phyloP scores from a whole-genome alignment of 2,888 invertebrate species.

The Erebia palarica region DNA sequence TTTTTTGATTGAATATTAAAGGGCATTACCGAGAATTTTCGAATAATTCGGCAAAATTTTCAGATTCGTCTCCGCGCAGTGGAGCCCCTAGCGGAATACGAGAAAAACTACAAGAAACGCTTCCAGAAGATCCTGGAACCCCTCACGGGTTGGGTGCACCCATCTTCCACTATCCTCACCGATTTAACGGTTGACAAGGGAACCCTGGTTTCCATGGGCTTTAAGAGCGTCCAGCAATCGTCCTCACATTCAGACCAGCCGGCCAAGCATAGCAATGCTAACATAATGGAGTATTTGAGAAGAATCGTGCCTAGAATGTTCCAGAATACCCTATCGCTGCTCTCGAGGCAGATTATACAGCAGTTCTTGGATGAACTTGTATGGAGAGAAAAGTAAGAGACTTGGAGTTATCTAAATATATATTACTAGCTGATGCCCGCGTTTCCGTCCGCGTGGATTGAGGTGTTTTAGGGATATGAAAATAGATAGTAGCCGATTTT shows the following conservation, averaged over 20 bases:
- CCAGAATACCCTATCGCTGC: constrained; percentile 91
- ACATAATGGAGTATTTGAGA: constrained; percentile 93
- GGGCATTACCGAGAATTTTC: background rate
- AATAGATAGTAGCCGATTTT: too few species aligned
- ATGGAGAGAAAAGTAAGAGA: constrained; percentile 87
- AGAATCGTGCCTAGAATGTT: constrained; percentile 95
- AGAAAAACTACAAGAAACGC: constrained; percentile 90
- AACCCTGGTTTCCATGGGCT: constrained; percentile 90
- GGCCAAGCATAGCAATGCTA: constrained; percentile 84
- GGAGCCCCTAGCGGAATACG: constrained; percentile 90
- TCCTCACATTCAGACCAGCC: constrained; percentile 72
- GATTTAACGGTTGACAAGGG: constrained; percentile 93
- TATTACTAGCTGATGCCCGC: too few species aligned
- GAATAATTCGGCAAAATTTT: background rate
- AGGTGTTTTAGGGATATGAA: too few species aligned
- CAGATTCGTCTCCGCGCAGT: constrained; percentile 90
- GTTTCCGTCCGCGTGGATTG: too few species aligned
- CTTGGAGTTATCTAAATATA: too few species aligned
- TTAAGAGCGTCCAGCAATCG: constrained; percentile 88
- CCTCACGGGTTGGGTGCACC: constrained; percentile 89
- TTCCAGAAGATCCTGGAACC: constrained; percentile 93
- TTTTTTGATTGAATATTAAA: too few species aligned
- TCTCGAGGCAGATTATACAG: constrained; percentile 93
- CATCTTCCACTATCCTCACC: constrained; percentile 88
- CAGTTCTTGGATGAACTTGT: constrained; percentile 94